These are phyloP conservation scores for Caranx ignobilis DNA, from an alignment of 2,113 vertebrate genomes.

Conservation along the genomic window DNA sequence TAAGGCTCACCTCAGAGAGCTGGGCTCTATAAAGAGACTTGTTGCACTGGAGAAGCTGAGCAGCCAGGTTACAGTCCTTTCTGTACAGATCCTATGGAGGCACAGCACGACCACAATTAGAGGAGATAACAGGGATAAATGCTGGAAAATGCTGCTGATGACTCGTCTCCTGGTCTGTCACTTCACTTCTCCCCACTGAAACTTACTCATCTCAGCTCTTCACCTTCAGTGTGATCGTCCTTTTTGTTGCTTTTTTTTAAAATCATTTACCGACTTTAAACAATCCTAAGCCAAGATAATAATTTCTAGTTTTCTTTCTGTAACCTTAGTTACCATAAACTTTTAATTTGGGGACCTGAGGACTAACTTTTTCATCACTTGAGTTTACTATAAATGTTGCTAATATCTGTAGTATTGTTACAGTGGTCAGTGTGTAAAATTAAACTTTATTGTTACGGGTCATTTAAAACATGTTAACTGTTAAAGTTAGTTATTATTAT, in stretches of 20 bases:
- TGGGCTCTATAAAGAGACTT: slow-evolving; percentile 92
- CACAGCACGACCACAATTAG: slow-evolving; percentile 7
- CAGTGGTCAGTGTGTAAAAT: too few relatives aligned
- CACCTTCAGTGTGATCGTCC: not conserved
- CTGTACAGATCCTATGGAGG: slow-evolving; percentile 92
- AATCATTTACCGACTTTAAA: too few relatives aligned
- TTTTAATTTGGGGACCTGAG: not conserved
- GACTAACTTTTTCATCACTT: not conserved
- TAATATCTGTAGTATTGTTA: too few relatives aligned
- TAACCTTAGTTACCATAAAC: not conserved
- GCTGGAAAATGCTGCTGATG: not conserved
- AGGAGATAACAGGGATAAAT: not conserved
- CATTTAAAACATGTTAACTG: too few relatives aligned
- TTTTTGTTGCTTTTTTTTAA: not conserved
- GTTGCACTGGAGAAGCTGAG: slow-evolving; percentile 97
- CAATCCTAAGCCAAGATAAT: not conserved
- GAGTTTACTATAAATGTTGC: not conserved
- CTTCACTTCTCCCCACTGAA: not conserved
- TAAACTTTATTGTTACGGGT: too few relatives aligned
- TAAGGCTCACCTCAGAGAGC: slow-evolving; percentile 92
- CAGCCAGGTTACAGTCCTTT: slow-evolving; percentile 97
- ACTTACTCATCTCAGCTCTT: not conserved
- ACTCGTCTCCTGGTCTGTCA: not conserved
- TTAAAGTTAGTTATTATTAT: too few relatives aligned
- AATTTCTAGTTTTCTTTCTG: not conserved